These are phyloP conservation scores for Ciconia boyciana DNA, from an alignment of 2,113 vertebrate genomes.

Conservation along the genomic window DNA sequence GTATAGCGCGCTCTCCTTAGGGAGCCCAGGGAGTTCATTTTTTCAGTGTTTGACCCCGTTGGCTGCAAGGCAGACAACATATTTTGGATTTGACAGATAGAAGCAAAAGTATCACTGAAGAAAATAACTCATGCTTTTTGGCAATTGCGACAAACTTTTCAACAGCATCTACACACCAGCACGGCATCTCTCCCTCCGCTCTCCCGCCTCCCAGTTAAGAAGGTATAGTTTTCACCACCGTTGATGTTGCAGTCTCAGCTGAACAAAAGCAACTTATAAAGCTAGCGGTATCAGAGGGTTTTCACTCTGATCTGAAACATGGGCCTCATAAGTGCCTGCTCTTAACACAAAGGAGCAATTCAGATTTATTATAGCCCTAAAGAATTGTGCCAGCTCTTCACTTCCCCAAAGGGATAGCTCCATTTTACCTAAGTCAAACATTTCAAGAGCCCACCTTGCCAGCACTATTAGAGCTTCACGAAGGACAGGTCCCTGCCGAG, in stretches of 20 bases:
- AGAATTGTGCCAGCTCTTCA: neutral
- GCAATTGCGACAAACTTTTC: neutral
- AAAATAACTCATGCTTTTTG: neutral
- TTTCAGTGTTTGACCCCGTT: neutral
- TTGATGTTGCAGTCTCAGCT: neutral
- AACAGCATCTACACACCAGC: neutral
- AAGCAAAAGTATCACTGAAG: neutral
- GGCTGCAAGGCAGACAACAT: conserved; percentile 16
- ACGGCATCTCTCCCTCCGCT: neutral
- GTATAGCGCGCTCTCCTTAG: neutral
- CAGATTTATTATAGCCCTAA: neutral
- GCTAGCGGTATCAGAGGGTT: neutral
- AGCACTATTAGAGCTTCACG: neutral
- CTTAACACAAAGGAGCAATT: conserved; percentile 36
- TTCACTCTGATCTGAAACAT: neutral
- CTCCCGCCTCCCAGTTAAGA: neutral
- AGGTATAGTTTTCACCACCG: neutral
- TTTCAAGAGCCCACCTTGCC: neutral
- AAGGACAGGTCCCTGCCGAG: neutral
- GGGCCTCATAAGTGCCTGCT: neutral
- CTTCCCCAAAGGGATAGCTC: neutral
- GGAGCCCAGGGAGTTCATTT: neutral
- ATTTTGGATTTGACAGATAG: neutral
- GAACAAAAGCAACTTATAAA: conserved; percentile 14
- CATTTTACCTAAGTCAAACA: neutral